These are phyloP conservation scores for Aplochiton taeniatus DNA, from an alignment of 2,797 vertebrate genomes.

Conservation along the genomic window DNA sequence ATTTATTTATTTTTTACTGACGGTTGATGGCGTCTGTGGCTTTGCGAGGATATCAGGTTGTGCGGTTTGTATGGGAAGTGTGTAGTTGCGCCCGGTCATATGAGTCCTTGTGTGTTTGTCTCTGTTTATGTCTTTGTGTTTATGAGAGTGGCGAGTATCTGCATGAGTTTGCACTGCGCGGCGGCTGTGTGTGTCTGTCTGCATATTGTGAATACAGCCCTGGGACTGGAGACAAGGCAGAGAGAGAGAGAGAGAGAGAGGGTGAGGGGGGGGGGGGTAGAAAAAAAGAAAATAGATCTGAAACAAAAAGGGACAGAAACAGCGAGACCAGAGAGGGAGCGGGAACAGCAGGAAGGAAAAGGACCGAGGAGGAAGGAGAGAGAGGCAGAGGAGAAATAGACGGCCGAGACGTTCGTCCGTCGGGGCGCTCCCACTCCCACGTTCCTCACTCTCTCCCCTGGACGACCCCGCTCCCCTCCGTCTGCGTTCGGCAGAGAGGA, in stretches of 20 bases:
- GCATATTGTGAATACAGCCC: conserved; percentile 4
- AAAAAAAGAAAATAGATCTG: too few relatives aligned
- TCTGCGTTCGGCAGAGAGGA: conserved; percentile 75
- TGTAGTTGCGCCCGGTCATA: conserved; percentile 38
- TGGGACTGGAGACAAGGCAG: neutral
- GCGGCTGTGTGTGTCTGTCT: conserved; percentile 9
- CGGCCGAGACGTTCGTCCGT: conserved; percentile 39
- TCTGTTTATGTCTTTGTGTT: conserved; percentile 34
- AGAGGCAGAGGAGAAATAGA: conserved; percentile 37
- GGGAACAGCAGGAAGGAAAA: conserved; percentile 29
- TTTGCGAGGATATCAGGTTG: too few relatives aligned
- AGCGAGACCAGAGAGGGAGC: neutral
- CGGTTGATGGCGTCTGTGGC: too few relatives aligned
- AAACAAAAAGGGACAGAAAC: neutral
- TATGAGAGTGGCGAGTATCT: neutral
- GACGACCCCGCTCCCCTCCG: conserved; percentile 63
- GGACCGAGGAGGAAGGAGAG: conserved; percentile 11
- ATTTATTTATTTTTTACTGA: too few relatives aligned
- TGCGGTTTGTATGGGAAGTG: conserved; percentile 27
- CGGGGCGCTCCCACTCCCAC: conserved; percentile 65
- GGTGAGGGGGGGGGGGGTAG: neutral
- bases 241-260: neutral
- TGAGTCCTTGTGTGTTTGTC: conserved; percentile 33
- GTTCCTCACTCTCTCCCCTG: conserved; percentile 55
- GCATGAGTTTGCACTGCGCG: conserved; percentile 37